A percentile compares a stretch with the other conserved stretches of the same genome.
Evolutionary conservation across 2,888 invertebrate genomes (phyloP).

Genomic region (Esperia sulphurella): DNA sequence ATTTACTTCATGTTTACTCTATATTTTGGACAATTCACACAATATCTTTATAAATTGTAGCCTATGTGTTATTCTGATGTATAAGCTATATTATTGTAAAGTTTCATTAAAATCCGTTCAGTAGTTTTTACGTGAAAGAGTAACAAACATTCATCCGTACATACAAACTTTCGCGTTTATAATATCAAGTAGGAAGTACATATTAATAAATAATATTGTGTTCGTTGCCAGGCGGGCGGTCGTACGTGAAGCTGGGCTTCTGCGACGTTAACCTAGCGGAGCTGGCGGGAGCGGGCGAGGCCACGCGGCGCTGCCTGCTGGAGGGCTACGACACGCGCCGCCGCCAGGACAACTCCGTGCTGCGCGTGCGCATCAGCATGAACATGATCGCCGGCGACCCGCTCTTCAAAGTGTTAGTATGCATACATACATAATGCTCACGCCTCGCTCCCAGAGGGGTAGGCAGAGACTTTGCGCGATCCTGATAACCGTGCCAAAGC

Average conservation of each 20-base stretch:
- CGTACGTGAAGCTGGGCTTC: constrained; percentile 97
- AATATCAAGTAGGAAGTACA: background rate
- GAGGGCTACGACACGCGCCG: constrained; percentile 97
- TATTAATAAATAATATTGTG: background rate
- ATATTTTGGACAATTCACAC: too few species aligned
- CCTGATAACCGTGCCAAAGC: background rate
- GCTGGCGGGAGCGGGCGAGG: constrained; percentile 95
- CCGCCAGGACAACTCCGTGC: constrained; percentile 97
- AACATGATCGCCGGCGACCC: constrained; percentile 97
- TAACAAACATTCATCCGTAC: too few species aligned
- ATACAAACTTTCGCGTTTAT: too few species aligned
- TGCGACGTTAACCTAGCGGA: constrained; percentile 98
- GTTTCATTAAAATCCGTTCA: too few species aligned
- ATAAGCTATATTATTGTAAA: too few species aligned
- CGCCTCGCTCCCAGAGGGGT: too few species aligned
- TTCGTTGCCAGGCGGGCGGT: constrained; percentile 81
- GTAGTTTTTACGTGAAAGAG: too few species aligned
- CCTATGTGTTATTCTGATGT: too few species aligned
- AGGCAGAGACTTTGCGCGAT: background rate
- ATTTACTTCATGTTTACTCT: too few species aligned
- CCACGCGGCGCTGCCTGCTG: constrained; percentile 91
- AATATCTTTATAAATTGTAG: too few species aligned
- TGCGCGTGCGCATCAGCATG: constrained; percentile 94
- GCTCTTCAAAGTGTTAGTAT: constrained; percentile 97
- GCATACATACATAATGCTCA: too few species aligned